Evolutionary conservation across 2,113 vertebrate species (phyloP).

Genomic region (Shinisaurus crocodilurus): DNA sequence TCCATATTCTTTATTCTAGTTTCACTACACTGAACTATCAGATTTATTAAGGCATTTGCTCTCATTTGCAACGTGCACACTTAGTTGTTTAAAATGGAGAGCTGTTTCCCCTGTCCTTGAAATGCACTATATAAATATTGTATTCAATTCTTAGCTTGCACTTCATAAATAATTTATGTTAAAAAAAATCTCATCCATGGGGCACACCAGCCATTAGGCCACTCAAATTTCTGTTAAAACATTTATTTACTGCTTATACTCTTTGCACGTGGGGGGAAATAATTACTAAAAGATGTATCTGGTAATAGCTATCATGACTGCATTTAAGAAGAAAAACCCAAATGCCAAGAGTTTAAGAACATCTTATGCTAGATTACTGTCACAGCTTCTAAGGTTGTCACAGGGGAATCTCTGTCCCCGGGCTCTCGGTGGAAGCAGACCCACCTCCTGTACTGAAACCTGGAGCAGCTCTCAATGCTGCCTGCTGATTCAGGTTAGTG

Average conservation of each 20-base stretch:
- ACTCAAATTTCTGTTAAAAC: slow-evolving; percentile 75
- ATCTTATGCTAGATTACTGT: background rate
- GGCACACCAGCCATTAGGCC: slow-evolving; percentile 67
- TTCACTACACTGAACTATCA: slow-evolving; percentile 30
- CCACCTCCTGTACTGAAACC: background rate
- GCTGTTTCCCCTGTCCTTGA: slow-evolving; percentile 73
- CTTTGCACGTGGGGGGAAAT: slow-evolving; percentile 69
- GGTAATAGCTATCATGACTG: slow-evolving; percentile 63
- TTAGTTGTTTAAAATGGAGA: slow-evolving; percentile 72
- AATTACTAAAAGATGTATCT: slow-evolving; percentile 71
- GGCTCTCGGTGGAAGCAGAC: background rate
- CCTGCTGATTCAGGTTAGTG: background rate
- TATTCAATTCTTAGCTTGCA: slow-evolving; percentile 76
- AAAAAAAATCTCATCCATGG: slow-evolving; percentile 64
- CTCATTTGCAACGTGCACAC: slow-evolving; percentile 61
- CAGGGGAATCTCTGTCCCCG: background rate
- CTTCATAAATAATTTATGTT: slow-evolving; percentile 80
- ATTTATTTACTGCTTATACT: slow-evolving; percentile 72
- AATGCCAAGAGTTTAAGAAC: slow-evolving; percentile 49
- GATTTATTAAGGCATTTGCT: slow-evolving; percentile 61
- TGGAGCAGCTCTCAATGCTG: background rate
- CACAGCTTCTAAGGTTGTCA: background rate
- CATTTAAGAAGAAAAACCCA: slow-evolving; percentile 65
- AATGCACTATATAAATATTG: slow-evolving; percentile 78
- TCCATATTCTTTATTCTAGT: slow-evolving; percentile 33